phyloP scores from a whole-genome alignment of 2,113 vertebrate genomes.

The Fulica atra region DNA sequence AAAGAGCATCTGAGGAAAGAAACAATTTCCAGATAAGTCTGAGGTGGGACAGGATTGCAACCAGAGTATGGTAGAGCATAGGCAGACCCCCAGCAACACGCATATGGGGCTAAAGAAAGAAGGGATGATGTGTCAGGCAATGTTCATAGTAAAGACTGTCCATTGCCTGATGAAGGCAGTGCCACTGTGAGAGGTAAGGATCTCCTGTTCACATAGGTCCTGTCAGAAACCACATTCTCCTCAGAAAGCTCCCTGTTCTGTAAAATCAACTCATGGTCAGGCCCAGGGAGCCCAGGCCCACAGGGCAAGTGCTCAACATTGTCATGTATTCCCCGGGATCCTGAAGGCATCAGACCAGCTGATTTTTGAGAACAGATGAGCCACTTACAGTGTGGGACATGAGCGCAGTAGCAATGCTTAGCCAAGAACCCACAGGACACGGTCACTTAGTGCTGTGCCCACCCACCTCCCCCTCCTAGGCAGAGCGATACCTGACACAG shows the following conservation, averaged over 20 bases:
- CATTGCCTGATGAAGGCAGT: background rate
- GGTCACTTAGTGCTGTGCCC: background rate
- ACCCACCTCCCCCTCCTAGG: background rate
- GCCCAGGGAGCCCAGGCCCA: background rate
- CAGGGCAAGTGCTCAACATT: background rate
- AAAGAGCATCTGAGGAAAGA: background rate
- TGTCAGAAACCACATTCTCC: background rate
- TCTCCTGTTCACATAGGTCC: background rate
- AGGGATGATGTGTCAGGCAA: background rate
- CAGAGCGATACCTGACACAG: background rate
- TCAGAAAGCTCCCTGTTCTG: background rate
- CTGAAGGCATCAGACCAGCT: background rate
- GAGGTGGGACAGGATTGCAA: background rate
- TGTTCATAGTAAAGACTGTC: background rate
- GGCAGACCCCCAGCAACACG: accelerated
- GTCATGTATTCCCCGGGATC: background rate
- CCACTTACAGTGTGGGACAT: background rate
- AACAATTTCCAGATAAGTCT: background rate
- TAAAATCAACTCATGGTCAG: background rate
- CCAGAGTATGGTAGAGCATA: background rate
- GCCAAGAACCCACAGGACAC: accelerated
- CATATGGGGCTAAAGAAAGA: background rate
- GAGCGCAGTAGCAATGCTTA: accelerated
- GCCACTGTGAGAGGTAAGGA: background rate
- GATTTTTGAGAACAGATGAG: background rate